Percentiles rank a stretch among this genome's conserved stretches.
Evolutionary conservation across 2,797 vertebrate species (phyloP).

Genomic region (Cetoscarus ocellatus): DNA sequence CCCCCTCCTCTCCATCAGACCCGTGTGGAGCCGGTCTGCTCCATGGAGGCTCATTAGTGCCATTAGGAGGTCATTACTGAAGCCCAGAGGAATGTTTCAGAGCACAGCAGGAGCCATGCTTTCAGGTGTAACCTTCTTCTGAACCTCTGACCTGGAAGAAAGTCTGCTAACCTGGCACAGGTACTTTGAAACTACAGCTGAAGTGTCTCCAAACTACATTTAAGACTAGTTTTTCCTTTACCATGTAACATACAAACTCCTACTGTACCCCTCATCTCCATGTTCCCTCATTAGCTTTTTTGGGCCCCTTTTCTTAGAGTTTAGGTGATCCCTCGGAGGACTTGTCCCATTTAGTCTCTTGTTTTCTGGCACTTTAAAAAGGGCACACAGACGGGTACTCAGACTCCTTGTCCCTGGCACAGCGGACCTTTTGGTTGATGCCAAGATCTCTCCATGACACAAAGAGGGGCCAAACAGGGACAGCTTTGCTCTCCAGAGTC

Average conservation of each 20-base stretch:
- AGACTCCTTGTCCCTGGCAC: slow-evolving; percentile 57
- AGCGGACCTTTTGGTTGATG: slow-evolving; percentile 46
- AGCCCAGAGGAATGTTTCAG: slow-evolving; percentile 70
- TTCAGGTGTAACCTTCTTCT: slow-evolving; percentile 66
- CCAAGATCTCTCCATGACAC: slow-evolving; percentile 56
- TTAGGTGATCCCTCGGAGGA: slow-evolving; percentile 66
- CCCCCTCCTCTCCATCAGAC: slow-evolving; percentile 12
- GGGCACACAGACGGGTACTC: slow-evolving; percentile 57
- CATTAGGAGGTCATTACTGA: slow-evolving; percentile 79
- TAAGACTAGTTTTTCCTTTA: slow-evolving; percentile 3
- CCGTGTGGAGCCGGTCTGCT: slow-evolving; percentile 49
- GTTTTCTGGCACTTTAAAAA: slow-evolving; percentile 60
- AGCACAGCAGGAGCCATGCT: slow-evolving; percentile 54
- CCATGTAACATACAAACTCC: slow-evolving; percentile 5
- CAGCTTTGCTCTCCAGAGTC: slow-evolving; percentile 50
- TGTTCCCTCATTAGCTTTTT: slow-evolving; percentile 21
- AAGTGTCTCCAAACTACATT: slow-evolving; percentile 5
- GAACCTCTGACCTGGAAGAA: slow-evolving; percentile 55
- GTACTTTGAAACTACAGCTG: slow-evolving; percentile 12
- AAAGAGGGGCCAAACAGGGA: slow-evolving; percentile 56
- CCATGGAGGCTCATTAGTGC: slow-evolving; percentile 74
- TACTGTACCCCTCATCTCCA: slow-evolving; percentile 24
- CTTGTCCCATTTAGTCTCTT: slow-evolving; percentile 76
- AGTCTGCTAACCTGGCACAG: slow-evolving; percentile 19
- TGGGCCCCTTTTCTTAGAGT: slow-evolving; percentile 23